Base-by-base conservation (phyloP, 2,113 vertebrate species). In the Daboia siamensis region DNA sequence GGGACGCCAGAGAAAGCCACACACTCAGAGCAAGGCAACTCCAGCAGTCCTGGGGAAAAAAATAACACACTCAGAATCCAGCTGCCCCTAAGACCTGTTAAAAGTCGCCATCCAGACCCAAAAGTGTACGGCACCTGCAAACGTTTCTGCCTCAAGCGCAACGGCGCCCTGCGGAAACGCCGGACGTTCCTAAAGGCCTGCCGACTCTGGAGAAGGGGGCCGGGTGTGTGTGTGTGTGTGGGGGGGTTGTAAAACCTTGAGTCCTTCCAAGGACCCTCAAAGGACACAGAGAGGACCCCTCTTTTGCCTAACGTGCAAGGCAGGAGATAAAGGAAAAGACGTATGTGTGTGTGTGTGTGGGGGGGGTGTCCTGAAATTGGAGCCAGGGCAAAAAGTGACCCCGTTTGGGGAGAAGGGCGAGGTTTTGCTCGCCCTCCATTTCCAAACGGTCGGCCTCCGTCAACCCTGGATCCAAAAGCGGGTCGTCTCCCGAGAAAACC, bases 51-150 rank as follows among this genome's bases (percentile, higher is more conserved):
- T 5, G 29, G 11, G 21, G 24, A 6, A 6, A 59, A 59, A 57
- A 20, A 5, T 8, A 8, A 8, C 24, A 52, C 46, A 12, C 2
- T 23, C 10, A 8, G 48, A 15, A 52, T 8, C 61, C 61, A 7
- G 29, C 8, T 3, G 29, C 64, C 9, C 33, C 48, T 2, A 39
- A 21, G 23, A 44, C 11, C 48, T 52, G 24, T 6, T 39, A 39
- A 39, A 9, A 52, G 11, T 21, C 33, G 1, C 20, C 39, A 23
- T 26, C 88, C 55, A 46, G 33, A 20, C 44, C 23, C 21, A 4
- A 12, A 12, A 1, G 2, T 4, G 3, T 29, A 3, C 85, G 39
- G 6, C 20, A 17, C 0, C 2, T 17, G 3, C 39, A 29, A 6
- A 21, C 33, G 24, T 11, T 17, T 3, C 17, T 29, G 44, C 23